phyloP scores from a whole-genome alignment of 2,888 invertebrate genomes.

The Temnothorax unifasciatus region DNA sequence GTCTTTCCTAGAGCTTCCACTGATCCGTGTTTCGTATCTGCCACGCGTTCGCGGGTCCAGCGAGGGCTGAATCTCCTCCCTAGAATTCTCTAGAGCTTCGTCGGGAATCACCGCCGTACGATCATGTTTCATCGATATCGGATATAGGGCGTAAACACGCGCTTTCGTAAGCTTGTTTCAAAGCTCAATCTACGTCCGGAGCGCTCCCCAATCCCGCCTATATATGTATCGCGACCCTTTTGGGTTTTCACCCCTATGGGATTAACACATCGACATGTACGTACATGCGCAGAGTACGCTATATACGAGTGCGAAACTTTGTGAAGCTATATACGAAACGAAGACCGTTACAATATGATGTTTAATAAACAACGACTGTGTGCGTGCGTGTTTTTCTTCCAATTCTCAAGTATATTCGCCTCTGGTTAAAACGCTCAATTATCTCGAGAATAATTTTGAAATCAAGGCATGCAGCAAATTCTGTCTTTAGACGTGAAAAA shows the following conservation, averaged over 20 bases:
- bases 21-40: not conserved
- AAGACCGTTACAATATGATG: not conserved
- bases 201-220: conserved; percentile 24
- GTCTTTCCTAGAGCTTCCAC: not conserved
- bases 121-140: conserved; percentile 66
- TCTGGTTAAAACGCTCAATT: not conserved
- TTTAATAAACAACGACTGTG: not conserved
- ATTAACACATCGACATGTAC: conserved; percentile 22
- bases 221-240: conserved; percentile 20
- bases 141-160: conserved; percentile 59
- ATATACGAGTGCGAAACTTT: not conserved
- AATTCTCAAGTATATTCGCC: not conserved
- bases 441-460: not conserved
- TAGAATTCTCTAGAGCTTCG: conserved; percentile 63
- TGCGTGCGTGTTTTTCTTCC: not conserved
- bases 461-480: not conserved
- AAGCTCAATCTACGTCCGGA: conserved; percentile 33
- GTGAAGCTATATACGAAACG: not conserved
- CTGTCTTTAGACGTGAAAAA: not conserved
- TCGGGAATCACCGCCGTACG: conserved; percentile 64
- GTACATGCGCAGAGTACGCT: not conserved
- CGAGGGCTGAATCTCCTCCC: not conserved
- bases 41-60: not conserved
- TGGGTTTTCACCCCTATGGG: conserved; percentile 23
- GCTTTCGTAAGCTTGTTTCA: conserved; percentile 59